Conservation (phyloP, 2,888 invertebrate genomes). For the Lasioglossum marginatum region DNA sequence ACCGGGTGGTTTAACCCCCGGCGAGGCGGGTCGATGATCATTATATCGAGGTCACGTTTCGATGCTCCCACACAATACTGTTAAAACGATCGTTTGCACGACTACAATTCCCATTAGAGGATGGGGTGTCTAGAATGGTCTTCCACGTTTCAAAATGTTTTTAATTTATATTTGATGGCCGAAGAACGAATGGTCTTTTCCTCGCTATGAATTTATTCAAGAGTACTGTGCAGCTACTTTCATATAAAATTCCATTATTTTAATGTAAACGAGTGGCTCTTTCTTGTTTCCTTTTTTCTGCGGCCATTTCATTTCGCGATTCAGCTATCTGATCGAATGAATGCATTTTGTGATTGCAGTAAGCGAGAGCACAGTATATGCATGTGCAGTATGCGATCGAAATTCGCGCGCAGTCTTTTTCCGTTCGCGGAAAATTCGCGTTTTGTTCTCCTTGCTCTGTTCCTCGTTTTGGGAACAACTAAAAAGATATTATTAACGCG, state of each 20-base stretch:
- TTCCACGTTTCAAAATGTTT: too few relatives aligned
- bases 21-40: neutral
- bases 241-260: too few relatives aligned
- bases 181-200: too few relatives aligned
- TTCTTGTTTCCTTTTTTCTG: too few relatives aligned
- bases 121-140: too few relatives aligned
- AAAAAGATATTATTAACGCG: constrained; percentile 24
- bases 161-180: too few relatives aligned
- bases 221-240: too few relatives aligned
- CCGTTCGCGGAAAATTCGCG: neutral
- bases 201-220: too few relatives aligned
- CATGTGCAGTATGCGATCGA: neutral
- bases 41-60: neutral
- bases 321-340: too few relatives aligned
- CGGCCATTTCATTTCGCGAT: too few relatives aligned
- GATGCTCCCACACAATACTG: neutral
- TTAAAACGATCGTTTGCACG: neutral
- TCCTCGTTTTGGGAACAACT: neutral
- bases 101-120: neutral
- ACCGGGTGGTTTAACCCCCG: neutral
- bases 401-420: neutral
- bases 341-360: too few relatives aligned
- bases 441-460: neutral
- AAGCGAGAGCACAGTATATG: neutral
- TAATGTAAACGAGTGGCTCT: too few relatives aligned